Conservation (phyloP, 2,113 vertebrate genomes). For the Lutjanus erythropterus region DNA sequence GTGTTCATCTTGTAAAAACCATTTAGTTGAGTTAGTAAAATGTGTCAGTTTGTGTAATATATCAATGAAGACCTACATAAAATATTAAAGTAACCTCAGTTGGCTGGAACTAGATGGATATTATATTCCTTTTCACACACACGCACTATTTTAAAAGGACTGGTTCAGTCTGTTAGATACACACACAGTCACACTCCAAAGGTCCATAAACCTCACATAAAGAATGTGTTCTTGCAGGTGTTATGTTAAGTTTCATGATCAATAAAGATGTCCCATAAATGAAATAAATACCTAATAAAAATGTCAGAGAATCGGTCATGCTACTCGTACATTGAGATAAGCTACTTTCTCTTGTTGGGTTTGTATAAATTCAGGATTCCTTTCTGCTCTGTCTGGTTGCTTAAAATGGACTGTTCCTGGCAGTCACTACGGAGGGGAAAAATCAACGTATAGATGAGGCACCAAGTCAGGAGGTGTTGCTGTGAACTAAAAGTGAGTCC, state of each 20-base stretch:
- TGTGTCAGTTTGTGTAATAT: not conserved
- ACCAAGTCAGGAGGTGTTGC: not conserved
- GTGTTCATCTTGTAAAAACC: not conserved
- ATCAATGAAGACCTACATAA: no score
- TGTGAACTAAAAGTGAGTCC: not conserved
- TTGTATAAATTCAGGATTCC: conserved; percentile 61
- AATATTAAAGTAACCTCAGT: not conserved
- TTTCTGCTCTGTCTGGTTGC: conserved; percentile 44
- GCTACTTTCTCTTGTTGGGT: conserved; percentile 23
- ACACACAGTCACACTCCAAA: not conserved
- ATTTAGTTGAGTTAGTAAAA: not conserved
- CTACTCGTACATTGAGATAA: not conserved
- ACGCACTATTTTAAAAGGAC: not conserved
- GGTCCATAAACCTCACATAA: not conserved
- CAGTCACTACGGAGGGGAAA: not conserved
- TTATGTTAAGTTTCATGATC: conserved; percentile 29
- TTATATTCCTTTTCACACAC: not conserved
- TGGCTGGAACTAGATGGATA: not conserved
- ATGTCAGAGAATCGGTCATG: conserved; percentile 16
- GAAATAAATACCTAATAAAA: conserved; percentile 53
- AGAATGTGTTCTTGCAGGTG: conserved; percentile 16
- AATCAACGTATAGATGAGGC: conserved; percentile 8
- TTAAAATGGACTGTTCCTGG: conserved; percentile 19
- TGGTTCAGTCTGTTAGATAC: not conserved
- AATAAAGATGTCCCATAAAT: conserved; percentile 52